These are phyloP conservation scores for Tetrapedia diversipes DNA, from an alignment of 2,888 invertebrate genomes.

Conservation along the genomic window DNA sequence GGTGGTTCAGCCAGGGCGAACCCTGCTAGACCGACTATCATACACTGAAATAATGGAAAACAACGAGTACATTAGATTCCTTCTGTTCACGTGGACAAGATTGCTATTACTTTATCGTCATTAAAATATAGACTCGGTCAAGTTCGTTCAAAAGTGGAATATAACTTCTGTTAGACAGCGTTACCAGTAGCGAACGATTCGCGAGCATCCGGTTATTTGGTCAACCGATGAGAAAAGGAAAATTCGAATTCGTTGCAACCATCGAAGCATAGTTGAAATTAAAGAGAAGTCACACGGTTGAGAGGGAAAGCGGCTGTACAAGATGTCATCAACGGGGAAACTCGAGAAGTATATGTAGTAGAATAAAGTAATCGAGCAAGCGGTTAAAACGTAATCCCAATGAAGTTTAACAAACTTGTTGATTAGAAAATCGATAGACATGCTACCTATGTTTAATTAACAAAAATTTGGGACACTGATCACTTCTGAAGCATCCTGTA, in stretches of 20 bases:
- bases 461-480: constrained; percentile 22
- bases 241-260: constrained; percentile 15
- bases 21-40: constrained; percentile 92
- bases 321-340: constrained; percentile 35
- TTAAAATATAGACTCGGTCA: not conserved
- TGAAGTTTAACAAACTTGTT: not conserved
- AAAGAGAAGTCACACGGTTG: constrained; percentile 33
- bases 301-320: constrained; percentile 37
- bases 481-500: constrained; percentile 33
- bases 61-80: not conserved
- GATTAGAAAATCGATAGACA: constrained; percentile 14
- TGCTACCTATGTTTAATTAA: constrained; percentile 27
- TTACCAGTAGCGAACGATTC: not conserved
- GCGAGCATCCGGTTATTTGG: no score
- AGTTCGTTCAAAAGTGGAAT: not conserved
- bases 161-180: constrained; percentile 17
- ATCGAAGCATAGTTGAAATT: constrained; percentile 27
- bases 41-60: constrained; percentile 86
- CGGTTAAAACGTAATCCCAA: constrained; percentile 22
- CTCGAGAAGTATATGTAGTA: constrained; percentile 1
- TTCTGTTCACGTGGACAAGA: not conserved
- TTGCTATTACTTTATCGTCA: not conserved
- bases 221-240: not conserved
- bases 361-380: not conserved
- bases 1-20: constrained; percentile 90